phyloP scores from a whole-genome alignment of 2,888 invertebrate species.

The Argynnis bischoffii region DNA sequence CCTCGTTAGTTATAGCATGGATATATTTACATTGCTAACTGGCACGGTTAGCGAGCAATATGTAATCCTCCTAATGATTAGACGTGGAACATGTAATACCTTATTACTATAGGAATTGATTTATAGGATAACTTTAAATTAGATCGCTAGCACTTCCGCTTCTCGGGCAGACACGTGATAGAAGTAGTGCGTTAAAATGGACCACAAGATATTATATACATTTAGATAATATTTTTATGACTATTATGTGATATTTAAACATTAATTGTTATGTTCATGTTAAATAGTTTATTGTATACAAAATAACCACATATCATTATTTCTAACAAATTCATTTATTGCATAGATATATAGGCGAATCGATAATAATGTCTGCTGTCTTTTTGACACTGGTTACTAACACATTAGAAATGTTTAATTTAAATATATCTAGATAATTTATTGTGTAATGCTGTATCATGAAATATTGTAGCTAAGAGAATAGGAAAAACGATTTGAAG shows the following conservation, averaged over 20 bases:
- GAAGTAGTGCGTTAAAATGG: slow-evolving; percentile 63
- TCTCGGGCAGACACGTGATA: slow-evolving; percentile 55
- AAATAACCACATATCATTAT: slow-evolving; percentile 78
- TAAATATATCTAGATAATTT: slow-evolving; percentile 27
- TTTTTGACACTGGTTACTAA: slow-evolving; percentile 24
- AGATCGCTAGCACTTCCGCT: slow-evolving; percentile 34
- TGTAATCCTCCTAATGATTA: neutral
- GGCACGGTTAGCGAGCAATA: slow-evolving; percentile 23
- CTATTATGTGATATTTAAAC: slow-evolving; percentile 80
- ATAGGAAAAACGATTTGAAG: slow-evolving; percentile 26
- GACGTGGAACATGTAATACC: neutral
- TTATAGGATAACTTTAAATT: slow-evolving; percentile 3
- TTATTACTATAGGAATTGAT: no score
- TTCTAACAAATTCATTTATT: slow-evolving; percentile 55
- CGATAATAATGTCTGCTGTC: slow-evolving; percentile 21
- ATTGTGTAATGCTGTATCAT: slow-evolving; percentile 29
- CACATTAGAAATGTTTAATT: slow-evolving; percentile 18
- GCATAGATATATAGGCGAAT: slow-evolving; percentile 33
- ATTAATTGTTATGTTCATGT: slow-evolving; percentile 72
- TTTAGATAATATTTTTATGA: slow-evolving; percentile 64
- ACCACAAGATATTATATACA: slow-evolving; percentile 72
- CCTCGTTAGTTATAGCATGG: no score
- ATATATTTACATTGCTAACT: slow-evolving; percentile 3
- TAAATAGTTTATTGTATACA: slow-evolving; percentile 69
- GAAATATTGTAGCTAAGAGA: slow-evolving; percentile 23